A percentile compares a stretch with the other conserved stretches of the same genome.
phyloP scores from a whole-genome alignment of 2,888 invertebrate genomes.

The Cyclophora albipunctata region DNA sequence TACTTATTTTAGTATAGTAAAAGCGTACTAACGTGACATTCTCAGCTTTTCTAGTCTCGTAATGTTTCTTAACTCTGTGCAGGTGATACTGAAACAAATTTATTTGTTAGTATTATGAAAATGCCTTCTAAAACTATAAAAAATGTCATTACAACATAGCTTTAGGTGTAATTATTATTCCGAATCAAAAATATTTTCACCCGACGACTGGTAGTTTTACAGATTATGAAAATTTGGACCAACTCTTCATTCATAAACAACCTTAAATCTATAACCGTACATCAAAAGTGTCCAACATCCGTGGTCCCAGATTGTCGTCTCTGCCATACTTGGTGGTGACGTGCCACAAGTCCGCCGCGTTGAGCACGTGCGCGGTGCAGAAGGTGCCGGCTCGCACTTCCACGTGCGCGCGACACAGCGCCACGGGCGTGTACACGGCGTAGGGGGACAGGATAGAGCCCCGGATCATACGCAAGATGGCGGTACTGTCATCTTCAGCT shows the following conservation, averaged over 20 bases:
- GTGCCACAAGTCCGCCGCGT: constrained; percentile 40
- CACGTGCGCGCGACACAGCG: constrained; percentile 38
- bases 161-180: neutral
- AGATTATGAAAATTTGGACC: too few species aligned
- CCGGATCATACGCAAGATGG: constrained; percentile 51
- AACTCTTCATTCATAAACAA: too few species aligned
- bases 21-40: constrained; percentile 31
- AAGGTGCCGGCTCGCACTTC: constrained; percentile 54
- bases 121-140: neutral
- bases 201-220: too few species aligned
- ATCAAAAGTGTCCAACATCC: neutral
- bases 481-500: constrained; percentile 56
- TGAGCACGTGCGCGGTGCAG: constrained; percentile 53
- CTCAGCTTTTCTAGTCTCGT: constrained; percentile 28
- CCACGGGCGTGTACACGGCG: constrained; percentile 34
- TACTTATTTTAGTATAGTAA: neutral
- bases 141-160: neutral
- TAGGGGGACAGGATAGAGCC: constrained; percentile 46
- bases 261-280: neutral
- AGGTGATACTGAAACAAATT: constrained; percentile 30
- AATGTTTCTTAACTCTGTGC: constrained; percentile 40
- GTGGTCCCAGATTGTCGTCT: neutral
- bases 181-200: neutral
- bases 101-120: too few species aligned
- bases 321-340: constrained; percentile 37